phyloP scores from a whole-genome alignment of 2,888 invertebrate species.

The Aleiodes testaceus region DNA sequence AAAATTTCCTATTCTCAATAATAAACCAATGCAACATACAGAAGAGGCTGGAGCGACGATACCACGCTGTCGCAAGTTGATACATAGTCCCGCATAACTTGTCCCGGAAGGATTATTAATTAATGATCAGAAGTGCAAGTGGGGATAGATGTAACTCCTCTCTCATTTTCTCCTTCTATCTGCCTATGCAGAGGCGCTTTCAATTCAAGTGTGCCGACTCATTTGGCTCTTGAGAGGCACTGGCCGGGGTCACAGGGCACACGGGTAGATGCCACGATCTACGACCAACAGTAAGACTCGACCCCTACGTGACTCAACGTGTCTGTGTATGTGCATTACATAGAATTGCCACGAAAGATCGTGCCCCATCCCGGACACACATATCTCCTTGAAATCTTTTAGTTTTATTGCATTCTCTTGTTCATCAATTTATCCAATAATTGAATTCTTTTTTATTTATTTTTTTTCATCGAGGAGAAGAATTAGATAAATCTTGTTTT shows the following conservation, averaged over 20 bases:
- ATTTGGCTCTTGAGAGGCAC: slow-evolving; percentile 42
- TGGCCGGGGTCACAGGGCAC: slow-evolving; percentile 45
- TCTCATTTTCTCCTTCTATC: slow-evolving; percentile 21
- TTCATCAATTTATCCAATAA: slow-evolving; percentile 29
- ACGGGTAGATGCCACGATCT: slow-evolving; percentile 46
- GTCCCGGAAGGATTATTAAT: slow-evolving; percentile 55
- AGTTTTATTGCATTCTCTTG: slow-evolving; percentile 18
- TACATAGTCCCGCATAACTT: slow-evolving; percentile 54
- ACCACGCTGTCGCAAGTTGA: slow-evolving; percentile 55
- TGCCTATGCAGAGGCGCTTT: slow-evolving; percentile 15
- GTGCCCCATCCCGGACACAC: slow-evolving; percentile 36
- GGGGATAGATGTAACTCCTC: not conserved
- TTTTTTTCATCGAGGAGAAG: not conserved
- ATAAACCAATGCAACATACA: no score
- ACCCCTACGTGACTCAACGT: slow-evolving; percentile 44
- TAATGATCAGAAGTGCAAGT: slow-evolving; percentile 46
- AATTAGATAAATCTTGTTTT: not conserved
- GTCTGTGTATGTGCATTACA: slow-evolving; percentile 42
- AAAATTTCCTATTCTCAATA: no score
- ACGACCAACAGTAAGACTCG: slow-evolving; percentile 43
- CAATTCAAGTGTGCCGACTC: slow-evolving; percentile 37
- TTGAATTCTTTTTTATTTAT: not conserved
- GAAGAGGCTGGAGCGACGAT: slow-evolving; percentile 24
- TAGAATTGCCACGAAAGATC: slow-evolving; percentile 36
- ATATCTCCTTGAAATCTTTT: slow-evolving; percentile 34